Percentiles rank a stretch among this genome's conserved stretches.
phyloP scores from a whole-genome alignment of 2,113 vertebrate genomes.

The Orientallactaga bullata region DNA sequence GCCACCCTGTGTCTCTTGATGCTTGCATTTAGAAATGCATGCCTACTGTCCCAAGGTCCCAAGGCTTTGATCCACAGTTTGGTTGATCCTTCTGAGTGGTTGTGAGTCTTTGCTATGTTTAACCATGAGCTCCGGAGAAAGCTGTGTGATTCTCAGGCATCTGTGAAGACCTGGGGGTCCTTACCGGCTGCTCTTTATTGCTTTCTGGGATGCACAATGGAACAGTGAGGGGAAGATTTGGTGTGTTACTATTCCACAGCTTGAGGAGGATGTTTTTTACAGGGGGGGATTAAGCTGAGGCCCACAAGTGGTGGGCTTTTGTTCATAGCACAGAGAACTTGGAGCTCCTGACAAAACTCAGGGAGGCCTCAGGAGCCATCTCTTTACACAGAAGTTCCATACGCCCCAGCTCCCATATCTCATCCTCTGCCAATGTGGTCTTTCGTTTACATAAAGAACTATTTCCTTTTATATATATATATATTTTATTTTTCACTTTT shows the following conservation, averaged over 20 bases:
- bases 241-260: not conserved
- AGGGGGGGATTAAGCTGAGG: not conserved
- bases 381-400: not conserved
- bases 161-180: not conserved
- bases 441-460: not conserved
- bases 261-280: conserved; percentile 11
- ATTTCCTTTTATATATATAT: no score
- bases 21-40: conserved; percentile 8
- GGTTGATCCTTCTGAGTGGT: not conserved
- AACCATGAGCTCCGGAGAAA: not conserved
- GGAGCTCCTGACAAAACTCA: not conserved
- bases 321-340: not conserved
- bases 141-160: not conserved
- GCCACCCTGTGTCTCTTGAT: not conserved
- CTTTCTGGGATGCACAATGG: not conserved
- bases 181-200: not conserved
- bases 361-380: not conserved
- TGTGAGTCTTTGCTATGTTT: conserved; percentile 31
- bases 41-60: not conserved
- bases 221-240: not conserved
- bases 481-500: no score
- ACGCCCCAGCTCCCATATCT: not conserved
- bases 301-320: not conserved
- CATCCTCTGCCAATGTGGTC: not conserved
- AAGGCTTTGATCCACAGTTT: not conserved